Conservation (phyloP, 2,113 vertebrate genomes). For the Otus sunia region DNA sequence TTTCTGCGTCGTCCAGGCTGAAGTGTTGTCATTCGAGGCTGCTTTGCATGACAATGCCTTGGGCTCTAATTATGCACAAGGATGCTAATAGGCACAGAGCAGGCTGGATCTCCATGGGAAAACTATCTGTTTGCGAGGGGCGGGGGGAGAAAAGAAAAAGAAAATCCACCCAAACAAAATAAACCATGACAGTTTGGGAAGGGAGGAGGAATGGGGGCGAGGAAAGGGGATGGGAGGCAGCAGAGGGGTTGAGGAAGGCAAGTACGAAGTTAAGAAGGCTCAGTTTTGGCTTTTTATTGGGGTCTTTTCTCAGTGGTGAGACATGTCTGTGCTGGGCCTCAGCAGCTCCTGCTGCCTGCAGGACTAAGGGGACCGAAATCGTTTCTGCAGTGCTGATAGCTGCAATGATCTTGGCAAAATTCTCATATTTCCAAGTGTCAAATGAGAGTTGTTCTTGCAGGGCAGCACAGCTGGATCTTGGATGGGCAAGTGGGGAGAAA, state of each 20-base stretch:
- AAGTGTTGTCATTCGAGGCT: conserved; percentile 77
- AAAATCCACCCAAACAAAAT: conserved; percentile 63
- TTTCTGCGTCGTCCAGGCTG: conserved; percentile 74
- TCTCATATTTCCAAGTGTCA: rapidly evolving
- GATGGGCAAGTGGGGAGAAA: background rate
- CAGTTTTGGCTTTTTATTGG: background rate
- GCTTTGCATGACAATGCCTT: conserved; percentile 80
- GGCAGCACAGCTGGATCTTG: rapidly evolving
- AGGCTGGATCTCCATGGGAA: conserved; percentile 72
- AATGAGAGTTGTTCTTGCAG: no score
- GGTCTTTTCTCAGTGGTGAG: background rate
- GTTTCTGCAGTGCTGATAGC: rapidly evolving
- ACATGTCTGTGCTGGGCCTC: background rate
- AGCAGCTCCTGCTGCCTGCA: background rate
- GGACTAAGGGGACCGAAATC: rapidly evolving
- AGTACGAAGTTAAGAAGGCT: background rate
- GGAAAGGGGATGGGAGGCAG: background rate
- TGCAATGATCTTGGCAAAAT: rapidly evolving
- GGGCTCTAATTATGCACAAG: conserved; percentile 76
- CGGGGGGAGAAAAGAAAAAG: background rate
- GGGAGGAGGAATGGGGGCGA: background rate
- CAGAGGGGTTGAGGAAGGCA: background rate
- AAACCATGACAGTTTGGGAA: conserved; percentile 38
- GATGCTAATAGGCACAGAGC: conserved; percentile 75
- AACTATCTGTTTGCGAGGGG: conserved; percentile 55